Conservation (phyloP, 2,797 vertebrate species). For the Rhabdophis nuchalis region DNA sequence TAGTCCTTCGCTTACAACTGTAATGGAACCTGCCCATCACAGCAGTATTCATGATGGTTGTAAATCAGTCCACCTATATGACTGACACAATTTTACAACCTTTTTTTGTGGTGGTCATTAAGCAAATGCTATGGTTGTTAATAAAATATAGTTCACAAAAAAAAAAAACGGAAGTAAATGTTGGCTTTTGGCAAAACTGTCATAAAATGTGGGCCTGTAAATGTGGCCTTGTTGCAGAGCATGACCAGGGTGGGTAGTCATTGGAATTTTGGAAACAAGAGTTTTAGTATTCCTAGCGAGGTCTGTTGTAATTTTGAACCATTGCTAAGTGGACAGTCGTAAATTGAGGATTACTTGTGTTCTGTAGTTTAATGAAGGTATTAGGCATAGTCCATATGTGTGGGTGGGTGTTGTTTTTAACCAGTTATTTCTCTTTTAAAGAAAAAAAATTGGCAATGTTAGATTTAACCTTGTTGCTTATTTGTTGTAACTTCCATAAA, state of each 20-base stretch:
- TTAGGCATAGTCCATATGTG: not conserved
- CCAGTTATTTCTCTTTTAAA: not conserved
- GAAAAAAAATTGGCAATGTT: not conserved
- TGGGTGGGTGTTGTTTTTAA: not conserved
- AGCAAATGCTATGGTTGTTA: not conserved
- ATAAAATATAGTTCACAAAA: not conserved
- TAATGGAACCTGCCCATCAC: not conserved
- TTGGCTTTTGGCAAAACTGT: not conserved
- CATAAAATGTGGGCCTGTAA: not conserved
- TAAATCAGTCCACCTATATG: not conserved
- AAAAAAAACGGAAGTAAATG: not conserved
- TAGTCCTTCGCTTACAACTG: not conserved
- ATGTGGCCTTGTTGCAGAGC: not conserved
- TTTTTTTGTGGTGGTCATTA: not conserved
- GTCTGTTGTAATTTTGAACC: too few species aligned
- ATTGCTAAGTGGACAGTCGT: too few species aligned
- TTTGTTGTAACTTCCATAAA: not conserved
- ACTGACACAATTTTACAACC: not conserved
- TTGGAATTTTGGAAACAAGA: not conserved
- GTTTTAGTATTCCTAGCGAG: too few species aligned
- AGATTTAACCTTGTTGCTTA: not conserved
- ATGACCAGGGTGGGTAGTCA: not conserved
- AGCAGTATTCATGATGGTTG: not conserved
- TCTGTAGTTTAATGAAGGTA: not conserved
- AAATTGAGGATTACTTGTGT: too few species aligned